Base-by-base conservation (phyloP, 2,797 vertebrate genomes). In the Merluccius polli region DNA sequence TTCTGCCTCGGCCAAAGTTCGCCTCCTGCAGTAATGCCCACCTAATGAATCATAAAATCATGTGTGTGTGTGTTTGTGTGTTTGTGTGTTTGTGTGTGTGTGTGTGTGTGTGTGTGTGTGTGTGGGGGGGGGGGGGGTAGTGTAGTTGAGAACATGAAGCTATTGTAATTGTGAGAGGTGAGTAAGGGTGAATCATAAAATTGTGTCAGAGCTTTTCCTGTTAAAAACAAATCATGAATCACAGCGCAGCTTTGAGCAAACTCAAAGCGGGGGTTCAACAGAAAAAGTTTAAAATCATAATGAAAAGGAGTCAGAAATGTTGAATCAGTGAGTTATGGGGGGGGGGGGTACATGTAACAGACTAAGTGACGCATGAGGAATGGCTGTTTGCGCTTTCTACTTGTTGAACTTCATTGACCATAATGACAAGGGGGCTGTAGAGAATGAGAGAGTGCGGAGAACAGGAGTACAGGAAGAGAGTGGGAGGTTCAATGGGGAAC, bases 1-100 rank as follows among this genome's bases (percentile, higher is more conserved):
- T 81, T 90, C 73, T 83, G 88, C 81, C 81, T 80, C 1, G 86
- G 82, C 83, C 89, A 91, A 93, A 92, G 90, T 90, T 90, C 90
- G 85, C 74, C 81, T 73, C 63, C 80, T 79, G 82, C 83, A 84
- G 81, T 78, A 85, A 85, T 70, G 78, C 77, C 77, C 12, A 77
- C 83, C 75, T 81, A 85, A 88, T 89, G 86, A 90, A 86, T 88
- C 84, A 88, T 87, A 86, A 76, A n/a, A n/a, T n/a, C n/a, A n/a
- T 31, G 52, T 59, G 52, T 21, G 29, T 18, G 15, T 9, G 30
- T 30, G 27, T 68, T 21, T 65, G 59, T 65, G 59, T 65, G 59
- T 65, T 21, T 65, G 59, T 65, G 59, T 65, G 59, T 65, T 21
- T 65, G 59, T 65, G 59, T 65, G 59, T 65, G 59, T 70, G 69